Percentiles rank a stretch among this genome's conserved stretches.
These are phyloP conservation scores for Callospermophilus lateralis DNA, from an alignment of 2,113 vertebrate species.

Conservation along the genomic window DNA sequence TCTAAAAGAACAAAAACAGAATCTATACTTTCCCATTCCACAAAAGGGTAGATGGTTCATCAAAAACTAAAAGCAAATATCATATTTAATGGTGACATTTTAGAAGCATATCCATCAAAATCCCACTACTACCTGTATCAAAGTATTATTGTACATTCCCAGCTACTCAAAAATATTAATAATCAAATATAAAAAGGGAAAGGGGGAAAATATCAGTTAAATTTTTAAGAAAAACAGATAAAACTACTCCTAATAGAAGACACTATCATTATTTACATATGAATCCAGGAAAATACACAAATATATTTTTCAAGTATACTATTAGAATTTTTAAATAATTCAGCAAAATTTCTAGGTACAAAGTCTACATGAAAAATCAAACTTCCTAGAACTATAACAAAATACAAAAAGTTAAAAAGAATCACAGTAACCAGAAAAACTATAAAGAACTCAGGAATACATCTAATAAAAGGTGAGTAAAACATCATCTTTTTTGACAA, in stretches of 20 bases:
- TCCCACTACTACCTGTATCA: background rate
- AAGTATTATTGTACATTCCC: background rate
- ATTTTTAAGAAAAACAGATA: background rate
- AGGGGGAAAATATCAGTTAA: background rate
- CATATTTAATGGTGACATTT: background rate
- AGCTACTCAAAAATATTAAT: background rate
- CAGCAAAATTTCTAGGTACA: background rate
- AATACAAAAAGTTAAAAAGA: background rate
- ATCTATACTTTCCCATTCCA: background rate
- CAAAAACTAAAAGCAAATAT: constrained; percentile 9
- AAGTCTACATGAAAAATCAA: background rate
- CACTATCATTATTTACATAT: background rate
- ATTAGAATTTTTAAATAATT: background rate
- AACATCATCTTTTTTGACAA: background rate
- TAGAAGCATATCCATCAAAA: background rate
- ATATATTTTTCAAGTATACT: background rate
- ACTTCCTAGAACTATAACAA: background rate
- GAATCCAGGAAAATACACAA: background rate
- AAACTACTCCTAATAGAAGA: background rate
- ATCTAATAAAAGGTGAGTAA: background rate
- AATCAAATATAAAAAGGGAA: background rate
- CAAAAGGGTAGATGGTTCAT: background rate
- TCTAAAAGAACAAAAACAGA: background rate
- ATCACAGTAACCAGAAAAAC: background rate
- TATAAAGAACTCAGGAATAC: background rate